Base-by-base conservation (phyloP, 2,113 vertebrate species). In the Murina feae region DNA sequence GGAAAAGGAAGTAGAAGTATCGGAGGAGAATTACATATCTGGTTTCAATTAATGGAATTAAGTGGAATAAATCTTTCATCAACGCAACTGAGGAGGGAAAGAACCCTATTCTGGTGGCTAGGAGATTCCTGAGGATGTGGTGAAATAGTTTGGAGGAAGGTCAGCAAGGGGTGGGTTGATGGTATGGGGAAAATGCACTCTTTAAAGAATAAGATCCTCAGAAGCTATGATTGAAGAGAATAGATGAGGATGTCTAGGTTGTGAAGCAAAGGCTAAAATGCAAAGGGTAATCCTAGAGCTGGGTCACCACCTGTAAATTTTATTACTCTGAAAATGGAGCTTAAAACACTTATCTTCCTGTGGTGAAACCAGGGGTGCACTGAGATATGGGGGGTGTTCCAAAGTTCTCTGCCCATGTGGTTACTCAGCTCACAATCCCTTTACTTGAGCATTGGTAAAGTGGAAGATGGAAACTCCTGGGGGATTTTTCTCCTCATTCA, bases 401-500 rank as follows among this genome's bases (percentile, higher is more conserved):
- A 12, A 84, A 60, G 4, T 68, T 86, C 39, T 93, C 82, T 75
- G 55, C 63, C 53, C 35, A 2, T 47, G 25, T 16, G 47, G 13
- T 14, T 37, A 47, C 20, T 78, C 47, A 83, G 32, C 30, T 92
- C 76, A 89, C 10, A 78, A 53, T 83, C 30, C 23, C 63, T 89
- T 60, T 37, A 23, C 49, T n/a, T 68, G 28, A 87, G 84, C 49
- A 79, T 35, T 5, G 37, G 58, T 69, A 93, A 95, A 90, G 71
- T 72, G 37, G 90, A 96, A 89, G 81, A 83, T 44, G 55, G 91
- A 92, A 96, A 97, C 7, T 86, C 63, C 81, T 89, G 42, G 91
- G 95, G 75, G 35, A 63, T 53, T 94, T 93, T 96, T 86, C 80
- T 93, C 75, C 79, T 96, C 25, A 92, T 92, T 96, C 81, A 86